Evolutionary conservation across 2,888 invertebrate species (phyloP).

Genomic region (Acrobasis consociella): DNA sequence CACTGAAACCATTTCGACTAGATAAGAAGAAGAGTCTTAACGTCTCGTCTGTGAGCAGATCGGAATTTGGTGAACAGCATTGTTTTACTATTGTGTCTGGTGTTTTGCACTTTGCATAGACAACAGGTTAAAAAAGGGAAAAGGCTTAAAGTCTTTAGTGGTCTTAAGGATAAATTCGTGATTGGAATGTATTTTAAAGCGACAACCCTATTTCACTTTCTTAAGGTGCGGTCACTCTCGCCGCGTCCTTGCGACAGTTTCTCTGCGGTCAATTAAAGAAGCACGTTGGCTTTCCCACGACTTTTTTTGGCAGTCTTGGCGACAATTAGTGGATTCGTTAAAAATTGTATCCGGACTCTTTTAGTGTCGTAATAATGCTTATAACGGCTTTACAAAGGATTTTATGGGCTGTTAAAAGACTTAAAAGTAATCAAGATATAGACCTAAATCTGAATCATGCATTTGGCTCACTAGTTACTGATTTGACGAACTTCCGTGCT

Average conservation of each 20-base stretch:
- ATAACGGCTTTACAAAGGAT: neutral
- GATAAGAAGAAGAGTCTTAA: no score
- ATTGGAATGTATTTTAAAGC: neutral
- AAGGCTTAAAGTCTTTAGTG: no score
- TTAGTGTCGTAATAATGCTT: neutral
- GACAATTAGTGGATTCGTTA: slow-evolving; percentile 16
- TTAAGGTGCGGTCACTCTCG: slow-evolving; percentile 1
- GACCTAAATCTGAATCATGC: no score
- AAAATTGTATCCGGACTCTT: slow-evolving; percentile 16
- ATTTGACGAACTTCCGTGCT: no score
- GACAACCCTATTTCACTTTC: slow-evolving; percentile 24
- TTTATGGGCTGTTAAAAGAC: neutral
- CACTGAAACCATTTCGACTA: no score
- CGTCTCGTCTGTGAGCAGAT: no score
- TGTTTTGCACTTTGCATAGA: no score
- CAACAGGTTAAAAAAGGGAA: no score
- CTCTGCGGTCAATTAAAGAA: slow-evolving; percentile 44
- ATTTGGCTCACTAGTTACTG: no score
- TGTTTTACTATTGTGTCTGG: no score
- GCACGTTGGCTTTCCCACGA: slow-evolving; percentile 40
- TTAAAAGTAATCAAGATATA: neutral
- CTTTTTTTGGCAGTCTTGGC: slow-evolving; percentile 21
- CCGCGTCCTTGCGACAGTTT: slow-evolving; percentile 32
- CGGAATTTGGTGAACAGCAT: no score
- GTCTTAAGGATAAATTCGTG: no score